A percentile compares a stretch with the other conserved stretches of the same genome.
phyloP scores from a whole-genome alignment of 2,113 vertebrate species.

The Neoarius graeffei region DNA sequence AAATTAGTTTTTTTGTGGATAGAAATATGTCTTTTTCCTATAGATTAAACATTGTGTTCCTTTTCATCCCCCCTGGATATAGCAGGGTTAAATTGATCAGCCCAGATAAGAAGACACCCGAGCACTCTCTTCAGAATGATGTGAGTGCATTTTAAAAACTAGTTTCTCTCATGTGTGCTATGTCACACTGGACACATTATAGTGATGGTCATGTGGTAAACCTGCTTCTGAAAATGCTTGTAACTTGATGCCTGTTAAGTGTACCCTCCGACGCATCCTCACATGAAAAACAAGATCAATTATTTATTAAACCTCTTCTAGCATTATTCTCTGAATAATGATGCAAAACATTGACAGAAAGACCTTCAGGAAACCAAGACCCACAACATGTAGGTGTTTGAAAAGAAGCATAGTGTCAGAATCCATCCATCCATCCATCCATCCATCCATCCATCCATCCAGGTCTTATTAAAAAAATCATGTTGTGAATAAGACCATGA shows the following conservation, averaged over 20 bases:
- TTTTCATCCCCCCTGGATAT: background rate
- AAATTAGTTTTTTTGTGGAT: background rate
- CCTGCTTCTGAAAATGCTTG: background rate
- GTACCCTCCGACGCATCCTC: background rate
- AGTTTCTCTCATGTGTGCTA: background rate
- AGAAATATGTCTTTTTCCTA: background rate
- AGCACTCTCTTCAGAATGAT: background rate
- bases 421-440: no score
- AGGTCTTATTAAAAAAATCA: background rate
- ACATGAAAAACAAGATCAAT: background rate
- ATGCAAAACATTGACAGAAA: background rate
- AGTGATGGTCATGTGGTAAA: background rate
- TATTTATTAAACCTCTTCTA: background rate
- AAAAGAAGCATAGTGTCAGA: conserved; percentile 1
- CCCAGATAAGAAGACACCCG: background rate
- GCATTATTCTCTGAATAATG: background rate
- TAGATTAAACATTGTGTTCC: background rate
- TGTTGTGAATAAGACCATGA: background rate
- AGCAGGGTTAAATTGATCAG: background rate
- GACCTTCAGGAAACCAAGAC: background rate
- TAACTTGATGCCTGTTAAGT: background rate
- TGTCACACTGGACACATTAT: background rate
- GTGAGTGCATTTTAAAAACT: background rate
- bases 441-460: no score
- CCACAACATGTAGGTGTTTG: background rate